Percentiles rank a stretch among this genome's conserved stretches.
These are phyloP conservation scores for Meles meles DNA, from an alignment of 2,113 vertebrate species.

Conservation along the genomic window DNA sequence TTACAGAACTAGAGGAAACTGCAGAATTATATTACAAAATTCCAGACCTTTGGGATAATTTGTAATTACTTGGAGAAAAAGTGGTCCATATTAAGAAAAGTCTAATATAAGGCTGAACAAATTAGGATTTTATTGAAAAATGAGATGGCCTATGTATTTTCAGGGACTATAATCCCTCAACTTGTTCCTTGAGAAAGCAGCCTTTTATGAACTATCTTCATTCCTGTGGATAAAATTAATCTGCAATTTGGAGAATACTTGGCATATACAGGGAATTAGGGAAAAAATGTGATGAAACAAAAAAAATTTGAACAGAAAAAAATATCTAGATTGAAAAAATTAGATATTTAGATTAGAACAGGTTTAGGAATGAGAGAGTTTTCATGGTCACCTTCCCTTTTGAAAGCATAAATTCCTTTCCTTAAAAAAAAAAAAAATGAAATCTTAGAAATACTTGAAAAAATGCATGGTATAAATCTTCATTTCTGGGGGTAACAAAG, in stretches of 20 bases:
- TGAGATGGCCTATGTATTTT: neutral
- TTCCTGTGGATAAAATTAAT: neutral
- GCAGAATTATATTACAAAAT: neutral
- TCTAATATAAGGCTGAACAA: neutral
- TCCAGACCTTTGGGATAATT: neutral
- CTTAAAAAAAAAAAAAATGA: conserved; percentile 18
- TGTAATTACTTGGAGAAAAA: neutral
- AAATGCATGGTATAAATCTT: conserved; percentile 3
- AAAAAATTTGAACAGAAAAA: conserved; percentile 24
- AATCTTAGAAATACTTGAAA: conserved; percentile 17
- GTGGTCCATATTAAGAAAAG: neutral
- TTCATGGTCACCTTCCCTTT: neutral
- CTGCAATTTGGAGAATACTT: neutral
- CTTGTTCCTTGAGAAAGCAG: neutral
- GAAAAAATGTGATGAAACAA: neutral
- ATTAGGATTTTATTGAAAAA: neutral
- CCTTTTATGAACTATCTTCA: neutral
- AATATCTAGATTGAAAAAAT: conserved; percentile 16
- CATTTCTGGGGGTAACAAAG: neutral
- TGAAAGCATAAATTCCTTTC: conserved; percentile 30
- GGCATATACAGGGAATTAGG: neutral
- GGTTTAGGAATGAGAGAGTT: neutral
- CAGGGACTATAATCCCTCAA: neutral
- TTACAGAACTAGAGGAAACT: neutral
- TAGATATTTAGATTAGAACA: conserved; percentile 29